Conservation (phyloP, 2,888 invertebrate genomes). For the Heliconius hortense region DNA sequence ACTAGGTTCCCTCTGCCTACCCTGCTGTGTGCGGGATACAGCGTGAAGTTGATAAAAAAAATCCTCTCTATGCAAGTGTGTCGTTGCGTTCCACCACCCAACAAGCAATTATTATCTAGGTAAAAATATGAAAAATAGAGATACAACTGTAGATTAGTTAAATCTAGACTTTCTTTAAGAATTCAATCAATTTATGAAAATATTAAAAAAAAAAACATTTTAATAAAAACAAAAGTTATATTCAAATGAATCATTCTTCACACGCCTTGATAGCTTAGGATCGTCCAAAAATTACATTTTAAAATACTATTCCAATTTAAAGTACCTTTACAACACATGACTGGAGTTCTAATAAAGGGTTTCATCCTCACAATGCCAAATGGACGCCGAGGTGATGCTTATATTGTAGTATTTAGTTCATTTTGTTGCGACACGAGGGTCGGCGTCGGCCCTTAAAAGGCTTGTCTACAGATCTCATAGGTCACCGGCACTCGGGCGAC, state of each 20-base stretch:
- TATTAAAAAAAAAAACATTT: not conserved
- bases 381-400: slow-evolving; percentile 29
- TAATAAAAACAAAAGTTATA: not conserved
- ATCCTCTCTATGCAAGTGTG: no score
- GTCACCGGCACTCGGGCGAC: slow-evolving; percentile 53
- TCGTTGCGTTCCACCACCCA: no score
- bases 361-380: slow-evolving; percentile 22
- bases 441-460: slow-evolving; percentile 75
- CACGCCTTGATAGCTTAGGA: not conserved
- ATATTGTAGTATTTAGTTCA: slow-evolving; percentile 39
- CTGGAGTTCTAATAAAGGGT: slow-evolving; percentile 25
- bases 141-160: no score
- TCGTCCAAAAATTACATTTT: not conserved
- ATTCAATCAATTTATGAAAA: not conserved
- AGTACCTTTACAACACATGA: slow-evolving; percentile 9
- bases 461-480: slow-evolving; percentile 70
- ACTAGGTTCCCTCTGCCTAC: no score
- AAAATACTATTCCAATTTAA: not conserved
- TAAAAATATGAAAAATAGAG: not conserved
- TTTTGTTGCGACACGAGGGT: slow-evolving; percentile 56
- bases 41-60: no score
- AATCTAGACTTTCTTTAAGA: not conserved
- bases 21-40: no score
- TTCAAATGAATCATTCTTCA: not conserved
- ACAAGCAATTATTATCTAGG: not conserved